Evolutionary conservation across 2,888 invertebrate species (phyloP).

Genomic region (Caenorhabditis wallacei): DNA sequence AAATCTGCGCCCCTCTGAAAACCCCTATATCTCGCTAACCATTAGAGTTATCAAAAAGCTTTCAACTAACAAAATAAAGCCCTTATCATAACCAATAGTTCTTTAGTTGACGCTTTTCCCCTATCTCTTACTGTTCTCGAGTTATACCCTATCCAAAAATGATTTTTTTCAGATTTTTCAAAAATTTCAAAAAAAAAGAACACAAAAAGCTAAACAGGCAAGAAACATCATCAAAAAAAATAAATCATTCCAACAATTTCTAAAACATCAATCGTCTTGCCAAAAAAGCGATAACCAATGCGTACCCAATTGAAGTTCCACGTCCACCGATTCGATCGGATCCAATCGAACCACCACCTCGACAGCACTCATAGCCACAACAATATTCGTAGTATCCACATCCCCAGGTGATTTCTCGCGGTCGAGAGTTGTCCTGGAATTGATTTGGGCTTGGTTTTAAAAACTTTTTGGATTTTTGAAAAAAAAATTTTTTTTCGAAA

Average conservation of each 20-base stretch:
- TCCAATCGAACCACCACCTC: slow-evolving; percentile 49
- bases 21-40: too few species aligned
- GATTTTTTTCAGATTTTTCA: background rate
- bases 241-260: too few species aligned
- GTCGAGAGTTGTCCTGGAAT: slow-evolving; percentile 79
- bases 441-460: too few species aligned
- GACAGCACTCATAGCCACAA: slow-evolving; percentile 82
- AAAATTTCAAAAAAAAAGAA: slow-evolving; percentile 4
- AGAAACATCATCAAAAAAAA: background rate
- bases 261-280: slow-evolving; percentile 53
- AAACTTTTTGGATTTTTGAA: too few species aligned
- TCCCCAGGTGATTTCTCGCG: slow-evolving; percentile 82
- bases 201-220: slow-evolving; percentile 35
- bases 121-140: too few species aligned
- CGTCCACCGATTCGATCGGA: slow-evolving; percentile 34
- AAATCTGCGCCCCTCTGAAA: too few species aligned
- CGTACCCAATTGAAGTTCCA: slow-evolving; percentile 70
- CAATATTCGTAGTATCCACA: slow-evolving; percentile 80
- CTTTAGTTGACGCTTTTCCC: too few species aligned
- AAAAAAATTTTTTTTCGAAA: too few species aligned
- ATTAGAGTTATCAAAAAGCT: background rate
- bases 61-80: background rate
- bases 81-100: too few species aligned
- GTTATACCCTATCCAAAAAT: background rate
- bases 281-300: slow-evolving; percentile 52